These are phyloP conservation scores for Lepeophtheirus salmonis DNA, from an alignment of 1,140 invertebrate species.

Conservation along the genomic window DNA sequence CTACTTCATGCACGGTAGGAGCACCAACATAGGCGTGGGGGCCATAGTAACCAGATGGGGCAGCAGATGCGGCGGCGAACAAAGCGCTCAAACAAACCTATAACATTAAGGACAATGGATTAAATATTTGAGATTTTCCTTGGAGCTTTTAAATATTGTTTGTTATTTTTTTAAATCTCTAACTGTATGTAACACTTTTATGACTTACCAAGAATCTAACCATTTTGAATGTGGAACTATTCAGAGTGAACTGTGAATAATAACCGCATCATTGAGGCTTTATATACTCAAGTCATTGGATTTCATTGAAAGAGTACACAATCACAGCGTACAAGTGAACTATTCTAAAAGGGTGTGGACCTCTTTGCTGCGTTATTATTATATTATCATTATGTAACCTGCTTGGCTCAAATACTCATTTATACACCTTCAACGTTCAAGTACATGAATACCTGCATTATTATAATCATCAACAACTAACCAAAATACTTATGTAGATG, in stretches of 20 bases:
- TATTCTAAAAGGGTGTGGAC: too few species aligned
- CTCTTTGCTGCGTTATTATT: too few species aligned
- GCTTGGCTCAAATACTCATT: too few species aligned
- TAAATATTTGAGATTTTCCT: background rate
- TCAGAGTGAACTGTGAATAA: conserved; percentile 18
- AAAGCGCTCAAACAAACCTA: conserved; percentile 4
- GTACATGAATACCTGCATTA: too few species aligned
- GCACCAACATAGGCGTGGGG: background rate
- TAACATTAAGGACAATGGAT: background rate
- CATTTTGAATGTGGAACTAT: conserved; percentile 4
- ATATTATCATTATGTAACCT: too few species aligned
- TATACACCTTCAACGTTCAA: too few species aligned
- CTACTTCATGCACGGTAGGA: conserved; percentile 3
- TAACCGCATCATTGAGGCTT: too few species aligned
- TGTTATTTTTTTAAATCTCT: background rate
- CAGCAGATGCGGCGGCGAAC: conserved; percentile 8
- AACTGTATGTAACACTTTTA: background rate
- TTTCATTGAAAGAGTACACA: too few species aligned
- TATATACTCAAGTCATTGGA: too few species aligned
- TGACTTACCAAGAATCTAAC: conserved; percentile 2
- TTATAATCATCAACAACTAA: too few species aligned
- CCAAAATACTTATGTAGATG: too few species aligned
- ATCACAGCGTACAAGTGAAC: too few species aligned
- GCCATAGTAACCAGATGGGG: background rate
- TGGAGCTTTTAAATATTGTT: background rate